Base-by-base conservation (phyloP, 2,888 invertebrate species). In the Melanostoma scalare region DNA sequence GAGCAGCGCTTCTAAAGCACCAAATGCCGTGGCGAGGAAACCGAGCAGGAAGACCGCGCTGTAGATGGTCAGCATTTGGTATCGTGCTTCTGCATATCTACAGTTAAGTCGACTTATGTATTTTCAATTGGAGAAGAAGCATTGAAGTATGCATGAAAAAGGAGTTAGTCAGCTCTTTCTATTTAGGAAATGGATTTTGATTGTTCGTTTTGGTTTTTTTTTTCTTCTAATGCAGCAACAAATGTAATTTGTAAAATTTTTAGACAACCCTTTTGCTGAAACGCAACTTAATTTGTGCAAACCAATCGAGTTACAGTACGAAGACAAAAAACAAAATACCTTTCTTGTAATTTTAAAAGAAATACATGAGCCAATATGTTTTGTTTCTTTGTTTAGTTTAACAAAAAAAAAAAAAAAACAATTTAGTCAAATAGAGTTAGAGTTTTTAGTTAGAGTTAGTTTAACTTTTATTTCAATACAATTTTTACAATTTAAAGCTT, bases 121-220 rank as follows among this genome's bases (percentile, higher is more conserved):
- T 79, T 82, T 77, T 78, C 52, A 82, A 69, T 76, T 63, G 68
- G 33, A 1, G 20, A 71, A 53, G 63, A 65, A 73, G 31, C 50
- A 67, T 67, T 63, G 55, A 53, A 20, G 63, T 74, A 53, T 79
- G 79, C 52, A 78, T 40, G 63, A 38, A 63, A 38, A n/a, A 58
- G 68, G 40, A 55, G 67, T 56, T 68, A 35, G 68, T 69, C 84
- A 84, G 69, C 79, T 46, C 53, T 74, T 84, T 20, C 1, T 20
- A 20, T 20, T 78, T 61, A 60, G 74, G 73, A 65, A 84, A 74
- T 84, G 77, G 77, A 77, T 63, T 73, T 77, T 65, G 61, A 44
- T 55, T 38, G 50, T 20, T 73, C 46, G 35, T 8, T 65, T 31
- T 31, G 42, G 53, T 50, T 42, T 61, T 52, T 40, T 53, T 9